phyloP scores from a whole-genome alignment of 1,140 invertebrate genomes.

The Hyles vespertilio region DNA sequence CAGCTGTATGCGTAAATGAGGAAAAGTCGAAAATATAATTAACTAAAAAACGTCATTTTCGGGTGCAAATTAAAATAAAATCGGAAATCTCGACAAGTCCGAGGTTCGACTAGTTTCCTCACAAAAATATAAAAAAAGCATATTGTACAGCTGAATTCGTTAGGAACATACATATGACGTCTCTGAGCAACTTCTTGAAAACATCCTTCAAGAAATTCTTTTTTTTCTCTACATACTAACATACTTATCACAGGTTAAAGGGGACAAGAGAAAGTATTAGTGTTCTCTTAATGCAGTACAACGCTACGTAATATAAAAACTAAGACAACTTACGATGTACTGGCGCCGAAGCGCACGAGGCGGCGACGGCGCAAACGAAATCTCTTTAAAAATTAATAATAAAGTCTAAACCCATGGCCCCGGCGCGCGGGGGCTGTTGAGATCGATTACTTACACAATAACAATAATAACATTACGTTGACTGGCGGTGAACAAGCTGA shows the following conservation, averaged over 20 bases:
- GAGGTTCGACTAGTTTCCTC: slow-evolving; percentile 55
- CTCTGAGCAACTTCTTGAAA: slow-evolving; percentile 66
- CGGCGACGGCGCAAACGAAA: slow-evolving; percentile 31
- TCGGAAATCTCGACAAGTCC: slow-evolving; percentile 32
- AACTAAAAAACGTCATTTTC: slow-evolving; percentile 48
- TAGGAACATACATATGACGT: slow-evolving; percentile 64
- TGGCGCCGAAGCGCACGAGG: slow-evolving; percentile 25
- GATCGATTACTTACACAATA: slow-evolving; percentile 70
- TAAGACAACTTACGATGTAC: slow-evolving; percentile 63
- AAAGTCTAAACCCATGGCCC: slow-evolving; percentile 60
- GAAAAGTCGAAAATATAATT: slow-evolving; percentile 34
- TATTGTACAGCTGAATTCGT: slow-evolving; percentile 64
- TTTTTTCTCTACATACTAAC: slow-evolving; percentile 54
- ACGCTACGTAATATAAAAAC: slow-evolving; percentile 51
- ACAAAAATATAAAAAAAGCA: slow-evolving; percentile 45
- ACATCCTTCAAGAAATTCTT: slow-evolving; percentile 60
- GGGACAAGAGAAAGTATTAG: slow-evolving; percentile 73
- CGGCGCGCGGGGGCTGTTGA: slow-evolving; percentile 49
- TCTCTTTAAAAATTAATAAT: slow-evolving; percentile 48
- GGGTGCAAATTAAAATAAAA: slow-evolving; percentile 43
- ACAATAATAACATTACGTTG: slow-evolving; percentile 40
- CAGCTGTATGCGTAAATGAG: slow-evolving; percentile 26
- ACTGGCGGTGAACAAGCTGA: slow-evolving; percentile 49
- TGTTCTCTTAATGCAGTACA: slow-evolving; percentile 65
- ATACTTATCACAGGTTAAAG: slow-evolving; percentile 74